A percentile compares a stretch with the other conserved stretches of the same genome.
These are phyloP conservation scores for Drosophila mulleri DNA, from an alignment of 2,888 invertebrate species.

Conservation along the genomic window DNA sequence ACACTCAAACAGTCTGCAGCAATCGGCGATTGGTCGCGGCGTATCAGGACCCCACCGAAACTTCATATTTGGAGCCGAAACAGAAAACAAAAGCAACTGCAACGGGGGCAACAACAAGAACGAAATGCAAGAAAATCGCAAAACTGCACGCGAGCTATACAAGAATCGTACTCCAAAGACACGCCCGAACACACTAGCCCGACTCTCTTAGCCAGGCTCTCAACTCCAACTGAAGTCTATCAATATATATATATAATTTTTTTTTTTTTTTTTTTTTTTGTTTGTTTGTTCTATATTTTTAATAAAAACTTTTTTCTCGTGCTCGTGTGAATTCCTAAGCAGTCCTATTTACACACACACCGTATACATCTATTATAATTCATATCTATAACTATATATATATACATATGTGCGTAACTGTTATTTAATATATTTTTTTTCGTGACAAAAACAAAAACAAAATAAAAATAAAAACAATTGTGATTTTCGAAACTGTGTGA, in stretches of 20 bases:
- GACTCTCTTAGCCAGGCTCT: slow-evolving; percentile 15
- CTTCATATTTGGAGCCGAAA: slow-evolving; percentile 9
- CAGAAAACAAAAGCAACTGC: slow-evolving; percentile 5
- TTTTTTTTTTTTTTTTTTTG: not conserved
- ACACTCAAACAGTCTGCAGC: slow-evolving; percentile 24
- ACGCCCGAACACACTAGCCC: slow-evolving; percentile 20
- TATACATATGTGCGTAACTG: slow-evolving; percentile 8
- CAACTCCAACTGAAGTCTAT: not conserved
- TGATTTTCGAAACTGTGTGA: slow-evolving; percentile 74
- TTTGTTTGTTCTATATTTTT: not conserved
- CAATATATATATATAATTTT: too few species aligned
- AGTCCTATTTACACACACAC: not conserved
- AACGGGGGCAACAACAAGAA: slow-evolving; percentile 1
- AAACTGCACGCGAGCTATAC: slow-evolving; percentile 30
- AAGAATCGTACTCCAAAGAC: slow-evolving; percentile 44
- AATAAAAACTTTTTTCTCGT: not conserved
- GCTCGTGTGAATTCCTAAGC: not conserved
- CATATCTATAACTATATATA: not conserved
- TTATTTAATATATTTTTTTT: slow-evolving; percentile 45
- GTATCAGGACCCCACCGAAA: slow-evolving; percentile 26
- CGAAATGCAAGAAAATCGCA: slow-evolving; percentile 53
- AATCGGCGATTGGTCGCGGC: slow-evolving; percentile 16
- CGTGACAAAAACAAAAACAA: slow-evolving; percentile 46
- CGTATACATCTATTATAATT: not conserved
- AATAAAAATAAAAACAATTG: slow-evolving; percentile 42